Percentiles rank a stretch among this genome's conserved stretches.
phyloP scores from a whole-genome alignment of 2,888 invertebrate species.

The Pammene fasciana region DNA sequence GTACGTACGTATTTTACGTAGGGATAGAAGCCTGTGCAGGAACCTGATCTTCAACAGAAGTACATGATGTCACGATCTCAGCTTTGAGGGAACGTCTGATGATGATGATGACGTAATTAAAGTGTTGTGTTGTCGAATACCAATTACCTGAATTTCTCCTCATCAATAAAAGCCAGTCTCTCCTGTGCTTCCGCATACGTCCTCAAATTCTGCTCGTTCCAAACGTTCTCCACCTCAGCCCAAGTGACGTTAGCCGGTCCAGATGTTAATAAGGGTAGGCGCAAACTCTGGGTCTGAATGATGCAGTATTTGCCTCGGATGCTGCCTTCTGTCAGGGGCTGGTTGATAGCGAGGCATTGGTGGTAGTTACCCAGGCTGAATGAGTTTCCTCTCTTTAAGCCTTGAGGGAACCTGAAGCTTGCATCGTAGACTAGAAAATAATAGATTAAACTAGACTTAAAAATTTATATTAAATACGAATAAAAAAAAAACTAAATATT shows the following conservation, averaged over 20 bases:
- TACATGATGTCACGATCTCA: too few species aligned
- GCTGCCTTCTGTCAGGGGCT: background rate
- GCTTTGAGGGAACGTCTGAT: too few species aligned
- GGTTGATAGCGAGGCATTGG: slow-evolving; percentile 40
- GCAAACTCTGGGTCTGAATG: slow-evolving; percentile 11
- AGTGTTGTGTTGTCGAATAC: too few species aligned
- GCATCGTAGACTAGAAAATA: slow-evolving; percentile 41
- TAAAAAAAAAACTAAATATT: too few species aligned
- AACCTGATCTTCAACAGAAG: too few species aligned
- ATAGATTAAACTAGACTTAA: background rate
- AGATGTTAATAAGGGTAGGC: slow-evolving; percentile 9
- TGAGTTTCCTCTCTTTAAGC: slow-evolving; percentile 24
- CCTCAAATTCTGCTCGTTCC: background rate
- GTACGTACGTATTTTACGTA: too few species aligned
- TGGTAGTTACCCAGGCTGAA: slow-evolving; percentile 35
- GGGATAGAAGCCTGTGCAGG: too few species aligned
- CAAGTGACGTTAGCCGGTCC: slow-evolving; percentile 9
- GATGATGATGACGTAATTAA: too few species aligned
- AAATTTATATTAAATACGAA: too few species aligned
- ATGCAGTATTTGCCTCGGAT: slow-evolving; percentile 31
- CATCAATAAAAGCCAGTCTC: slow-evolving; percentile 4
- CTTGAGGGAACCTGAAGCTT: slow-evolving; percentile 42
- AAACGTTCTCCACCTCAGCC: background rate
- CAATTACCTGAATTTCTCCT: background rate
- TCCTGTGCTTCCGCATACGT: background rate